Percentiles rank a stretch among this genome's conserved stretches.
Evolutionary conservation across 2,888 invertebrate species (phyloP).

Genomic region (Heliconius ismenius): DNA sequence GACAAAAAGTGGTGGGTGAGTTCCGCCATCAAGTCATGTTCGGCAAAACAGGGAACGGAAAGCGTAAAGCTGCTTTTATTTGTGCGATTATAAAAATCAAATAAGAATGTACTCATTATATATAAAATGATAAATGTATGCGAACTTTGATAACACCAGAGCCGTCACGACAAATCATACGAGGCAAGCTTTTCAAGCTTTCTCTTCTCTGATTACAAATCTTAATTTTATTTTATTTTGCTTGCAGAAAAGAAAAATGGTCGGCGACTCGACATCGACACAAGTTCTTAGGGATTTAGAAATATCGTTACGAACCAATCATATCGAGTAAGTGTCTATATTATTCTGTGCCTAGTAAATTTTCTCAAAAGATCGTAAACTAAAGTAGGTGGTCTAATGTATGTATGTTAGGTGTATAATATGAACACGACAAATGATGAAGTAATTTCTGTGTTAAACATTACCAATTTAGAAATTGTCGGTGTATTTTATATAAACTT

Average conservation of each 20-base stretch:
- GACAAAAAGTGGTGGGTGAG: neutral
- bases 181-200: neutral
- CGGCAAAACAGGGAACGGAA: too few species aligned
- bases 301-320: conserved; percentile 98
- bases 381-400: too few species aligned
- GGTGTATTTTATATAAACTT: too few species aligned
- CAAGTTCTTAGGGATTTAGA: conserved; percentile 98
- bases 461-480: too few species aligned
- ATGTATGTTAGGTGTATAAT: too few species aligned
- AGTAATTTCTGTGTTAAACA: neutral
- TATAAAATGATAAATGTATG: neutral
- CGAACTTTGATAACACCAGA: neutral
- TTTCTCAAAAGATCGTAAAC: too few species aligned
- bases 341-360: neutral
- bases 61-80: neutral
- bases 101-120: neutral
- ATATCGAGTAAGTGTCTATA: conserved; percentile 92
- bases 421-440: too few species aligned
- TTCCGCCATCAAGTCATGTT: too few species aligned
- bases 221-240: conserved; percentile 28
- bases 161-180: conserved; percentile 7
- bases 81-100: neutral
- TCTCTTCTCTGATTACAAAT: conserved; percentile 6
- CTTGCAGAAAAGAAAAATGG: conserved; percentile 97
- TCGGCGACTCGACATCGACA: conserved; percentile 98